A percentile compares a stretch with the other conserved stretches of the same genome.
Conservation (phyloP, 53 echinoderm and acorn worm species). For the Temnopleurus reevesii region DNA sequence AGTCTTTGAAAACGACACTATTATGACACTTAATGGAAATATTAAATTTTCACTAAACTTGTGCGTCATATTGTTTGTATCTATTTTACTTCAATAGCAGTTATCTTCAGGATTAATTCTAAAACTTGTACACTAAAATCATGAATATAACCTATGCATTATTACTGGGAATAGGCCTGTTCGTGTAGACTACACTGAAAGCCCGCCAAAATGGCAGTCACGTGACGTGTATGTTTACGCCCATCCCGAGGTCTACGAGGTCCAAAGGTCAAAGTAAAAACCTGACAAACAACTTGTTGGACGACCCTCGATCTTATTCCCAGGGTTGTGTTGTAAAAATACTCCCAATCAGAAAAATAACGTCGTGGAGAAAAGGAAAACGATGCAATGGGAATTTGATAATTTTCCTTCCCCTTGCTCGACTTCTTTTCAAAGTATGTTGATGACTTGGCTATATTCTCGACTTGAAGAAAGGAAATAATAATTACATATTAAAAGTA, state of each 20-base stretch:
- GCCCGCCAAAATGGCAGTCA: slow-evolving; percentile 22
- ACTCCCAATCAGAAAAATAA: slow-evolving; percentile 26
- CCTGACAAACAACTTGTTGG: slow-evolving; percentile 42
- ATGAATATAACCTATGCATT: background rate
- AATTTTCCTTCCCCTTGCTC: background rate
- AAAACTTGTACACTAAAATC: too few species aligned
- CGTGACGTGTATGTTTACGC: slow-evolving; percentile 8
- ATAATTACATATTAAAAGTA: too few species aligned
- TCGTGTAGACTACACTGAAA: background rate
- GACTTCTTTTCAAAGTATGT: background rate
- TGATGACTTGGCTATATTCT: background rate
- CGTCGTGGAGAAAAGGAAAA: background rate
- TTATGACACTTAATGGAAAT: too few species aligned
- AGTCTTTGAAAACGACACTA: background rate
- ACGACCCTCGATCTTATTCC: background rate
- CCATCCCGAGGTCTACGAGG: slow-evolving; percentile 41
- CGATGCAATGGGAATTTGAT: background rate
- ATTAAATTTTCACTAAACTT: too few species aligned
- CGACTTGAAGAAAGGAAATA: too few species aligned
- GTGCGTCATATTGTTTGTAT: too few species aligned
- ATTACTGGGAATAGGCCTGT: background rate
- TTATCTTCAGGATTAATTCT: too few species aligned
- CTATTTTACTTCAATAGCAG: too few species aligned
- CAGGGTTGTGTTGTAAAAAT: slow-evolving; percentile 22
- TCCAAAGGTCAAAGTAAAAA: slow-evolving; percentile 28